These are phyloP conservation scores for Agelastica alni DNA, from an alignment of 2,888 invertebrate genomes.

Conservation along the genomic window DNA sequence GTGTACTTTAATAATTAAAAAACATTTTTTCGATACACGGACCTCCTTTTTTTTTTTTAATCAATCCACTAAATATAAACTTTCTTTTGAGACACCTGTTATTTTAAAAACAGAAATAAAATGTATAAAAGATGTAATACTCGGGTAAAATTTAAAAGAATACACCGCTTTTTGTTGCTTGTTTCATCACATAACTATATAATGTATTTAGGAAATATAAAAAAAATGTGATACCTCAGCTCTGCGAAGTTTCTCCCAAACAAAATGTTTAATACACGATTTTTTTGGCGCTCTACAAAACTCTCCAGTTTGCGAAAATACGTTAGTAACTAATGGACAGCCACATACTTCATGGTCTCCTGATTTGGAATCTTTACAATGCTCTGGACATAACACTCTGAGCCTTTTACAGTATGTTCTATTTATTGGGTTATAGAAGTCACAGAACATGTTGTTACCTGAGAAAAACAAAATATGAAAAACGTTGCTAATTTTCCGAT, in stretches of 20 bases:
- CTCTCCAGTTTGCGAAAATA: slow-evolving; percentile 82
- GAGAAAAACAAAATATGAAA: slow-evolving; percentile 29
- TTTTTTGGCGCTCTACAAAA: slow-evolving; percentile 90
- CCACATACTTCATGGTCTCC: slow-evolving; percentile 89
- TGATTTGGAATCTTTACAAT: slow-evolving; percentile 93
- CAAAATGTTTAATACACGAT: slow-evolving; percentile 87
- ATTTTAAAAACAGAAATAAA: no score
- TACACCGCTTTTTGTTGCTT: no score
- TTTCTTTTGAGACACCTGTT: no score
- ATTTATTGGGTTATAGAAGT: slow-evolving; percentile 86
- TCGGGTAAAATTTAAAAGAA: no score
- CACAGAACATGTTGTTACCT: slow-evolving; percentile 95
- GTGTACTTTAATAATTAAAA: no score
- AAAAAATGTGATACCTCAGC: slow-evolving; percentile 73
- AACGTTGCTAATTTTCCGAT: no score
- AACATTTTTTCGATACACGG: no score
- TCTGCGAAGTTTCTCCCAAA: slow-evolving; percentile 92
- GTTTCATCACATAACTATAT: no score
- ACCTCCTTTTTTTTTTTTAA: no score
- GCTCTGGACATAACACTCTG: slow-evolving; percentile 95
- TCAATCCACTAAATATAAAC: no score
- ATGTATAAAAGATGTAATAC: no score
- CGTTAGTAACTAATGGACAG: slow-evolving; percentile 83
- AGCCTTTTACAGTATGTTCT: slow-evolving; percentile 95
- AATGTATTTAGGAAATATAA: no score